These are phyloP conservation scores for Drosophila anomalata DNA, from an alignment of 2,888 invertebrate species.

Conservation along the genomic window DNA sequence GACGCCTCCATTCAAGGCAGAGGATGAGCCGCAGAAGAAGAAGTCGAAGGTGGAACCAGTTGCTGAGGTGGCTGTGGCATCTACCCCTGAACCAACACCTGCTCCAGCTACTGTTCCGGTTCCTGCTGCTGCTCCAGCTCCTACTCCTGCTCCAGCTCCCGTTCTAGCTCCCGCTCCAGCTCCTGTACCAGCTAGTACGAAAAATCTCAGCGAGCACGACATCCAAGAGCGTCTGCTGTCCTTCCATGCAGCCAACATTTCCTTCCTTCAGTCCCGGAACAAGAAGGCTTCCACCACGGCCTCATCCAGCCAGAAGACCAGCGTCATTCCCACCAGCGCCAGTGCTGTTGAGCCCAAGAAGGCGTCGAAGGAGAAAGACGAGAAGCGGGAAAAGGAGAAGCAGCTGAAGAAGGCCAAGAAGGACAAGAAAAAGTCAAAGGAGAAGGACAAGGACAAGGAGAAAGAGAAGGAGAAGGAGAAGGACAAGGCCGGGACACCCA, in stretches of 20 bases:
- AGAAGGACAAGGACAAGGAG: constrained; percentile 63
- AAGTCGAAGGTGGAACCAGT: constrained; percentile 63
- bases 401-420: constrained; percentile 64
- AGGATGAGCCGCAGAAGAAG: constrained; percentile 73
- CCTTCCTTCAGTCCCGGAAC: constrained; percentile 86
- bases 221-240: constrained; percentile 87
- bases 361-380: constrained; percentile 58
- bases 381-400: constrained; percentile 62
- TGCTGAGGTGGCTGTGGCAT: constrained; percentile 1
- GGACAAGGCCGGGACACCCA: constrained; percentile 10
- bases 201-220: constrained; percentile 85
- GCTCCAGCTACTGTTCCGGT: neutral
- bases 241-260: constrained; percentile 87
- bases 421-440: constrained; percentile 69
- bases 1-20: constrained; percentile 37
- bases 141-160: neutral
- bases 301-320: constrained; percentile 41
- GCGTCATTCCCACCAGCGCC: constrained; percentile 15
- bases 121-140: neutral
- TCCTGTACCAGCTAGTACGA: constrained; percentile 28
- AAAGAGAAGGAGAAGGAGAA: constrained; percentile 26
- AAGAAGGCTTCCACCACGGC: constrained; percentile 82
- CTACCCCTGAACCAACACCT: neutral
- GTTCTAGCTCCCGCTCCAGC: constrained; percentile 4
- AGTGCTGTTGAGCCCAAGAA: constrained; percentile 34